Conservation (phyloP, 2,113 vertebrate species). For the Hypomesus transpacificus region DNA sequence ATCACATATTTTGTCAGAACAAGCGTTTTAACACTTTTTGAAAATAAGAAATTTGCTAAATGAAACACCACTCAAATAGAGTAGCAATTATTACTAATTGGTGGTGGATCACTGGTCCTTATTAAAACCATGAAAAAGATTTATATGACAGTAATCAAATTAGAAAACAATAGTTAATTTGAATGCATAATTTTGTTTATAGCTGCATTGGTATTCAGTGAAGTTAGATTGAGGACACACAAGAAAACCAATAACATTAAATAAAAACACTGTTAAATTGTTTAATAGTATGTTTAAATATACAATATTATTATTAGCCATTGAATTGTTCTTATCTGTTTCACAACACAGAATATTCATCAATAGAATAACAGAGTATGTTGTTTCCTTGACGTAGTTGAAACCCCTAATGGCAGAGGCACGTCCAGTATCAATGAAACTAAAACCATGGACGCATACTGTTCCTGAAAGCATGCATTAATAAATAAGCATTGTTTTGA, state of each 20-base stretch:
- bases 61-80: conserved; percentile 1
- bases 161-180: too few species aligned
- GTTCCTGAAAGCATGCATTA: conserved; percentile 73
- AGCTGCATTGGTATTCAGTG: too few species aligned
- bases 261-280: too few species aligned
- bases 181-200: too few species aligned
- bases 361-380: background rate
- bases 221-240: too few species aligned
- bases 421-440: conserved; percentile 56
- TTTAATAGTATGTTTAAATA: too few species aligned
- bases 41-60: conserved; percentile 24
- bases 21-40: conserved; percentile 18
- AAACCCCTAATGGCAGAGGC: conserved; percentile 24
- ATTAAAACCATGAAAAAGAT: background rate
- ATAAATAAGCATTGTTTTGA: conserved; percentile 75
- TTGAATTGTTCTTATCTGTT: too few species aligned
- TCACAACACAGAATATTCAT: too few species aligned
- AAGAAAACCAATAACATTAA: too few species aligned
- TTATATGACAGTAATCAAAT: background rate
- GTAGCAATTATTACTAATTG: background rate
- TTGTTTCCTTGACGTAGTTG: background rate
- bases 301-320: too few species aligned
- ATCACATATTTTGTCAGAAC: conserved; percentile 31
- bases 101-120: background rate
- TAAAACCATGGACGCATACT: conserved; percentile 41